A percentile compares a stretch with the other conserved stretches of the same genome.
These are phyloP conservation scores for Gallinago jamesoni DNA, from an alignment of 2,113 vertebrate species.

Conservation along the genomic window DNA sequence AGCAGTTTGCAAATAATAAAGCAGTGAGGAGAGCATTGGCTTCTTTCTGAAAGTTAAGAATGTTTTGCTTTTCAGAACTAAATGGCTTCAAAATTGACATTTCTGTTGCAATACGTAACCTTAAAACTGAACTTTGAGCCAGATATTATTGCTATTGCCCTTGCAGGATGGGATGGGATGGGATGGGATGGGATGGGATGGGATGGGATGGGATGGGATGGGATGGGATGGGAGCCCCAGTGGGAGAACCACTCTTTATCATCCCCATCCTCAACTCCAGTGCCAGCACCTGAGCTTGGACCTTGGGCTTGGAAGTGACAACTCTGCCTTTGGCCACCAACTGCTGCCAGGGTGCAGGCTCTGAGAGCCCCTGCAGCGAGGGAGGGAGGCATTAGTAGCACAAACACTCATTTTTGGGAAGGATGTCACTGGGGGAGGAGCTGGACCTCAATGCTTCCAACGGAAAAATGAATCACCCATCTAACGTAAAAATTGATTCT, in stretches of 20 bases:
- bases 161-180: rapidly evolving
- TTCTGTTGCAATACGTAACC: neutral
- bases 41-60: neutral
- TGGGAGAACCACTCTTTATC: neutral
- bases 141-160: neutral
- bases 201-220: too few species aligned
- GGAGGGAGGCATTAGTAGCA: rapidly evolving
- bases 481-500: neutral
- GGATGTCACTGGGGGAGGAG: neutral
- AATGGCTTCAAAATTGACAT: neutral
- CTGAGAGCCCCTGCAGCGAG: neutral
- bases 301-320: neutral
- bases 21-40: neutral
- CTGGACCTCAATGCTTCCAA: neutral
- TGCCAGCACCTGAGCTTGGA: neutral
- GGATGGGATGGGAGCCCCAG: neutral
- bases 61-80: neutral
- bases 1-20: neutral
- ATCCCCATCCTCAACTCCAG: neutral
- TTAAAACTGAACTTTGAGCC: neutral
- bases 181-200: neutral
- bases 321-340: neutral
- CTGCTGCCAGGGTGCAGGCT: neutral
- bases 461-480: neutral
- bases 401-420: neutral